Base-by-base conservation (phyloP, 2,888 invertebrate species). In the Sarcophaga variegata region DNA sequence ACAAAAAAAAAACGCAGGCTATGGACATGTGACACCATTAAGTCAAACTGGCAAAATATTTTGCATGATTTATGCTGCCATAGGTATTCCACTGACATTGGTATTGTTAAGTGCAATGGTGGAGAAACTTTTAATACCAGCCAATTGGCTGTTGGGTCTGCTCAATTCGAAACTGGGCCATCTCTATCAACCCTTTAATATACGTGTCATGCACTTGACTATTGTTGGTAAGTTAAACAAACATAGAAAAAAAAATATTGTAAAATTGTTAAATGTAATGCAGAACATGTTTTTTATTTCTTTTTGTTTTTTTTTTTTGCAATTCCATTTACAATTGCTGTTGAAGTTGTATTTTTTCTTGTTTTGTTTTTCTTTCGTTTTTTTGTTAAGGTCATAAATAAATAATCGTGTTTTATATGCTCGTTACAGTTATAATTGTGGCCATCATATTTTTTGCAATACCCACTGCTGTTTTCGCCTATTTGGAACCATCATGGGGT, bases 11-110 rank as follows among this genome's bases (percentile, higher is more conserved):
- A 60, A 76, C 27, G 2, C 93, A 97, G 97, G 98, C 76, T 98
- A 98, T 93, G 98, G 98, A 8, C 97, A 97, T 93, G 97, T 98
- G 77, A 97, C 97, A 0, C 98, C 98, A 0, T 94, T 97, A 20
- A 97, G 97, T 71, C 95, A 96, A 93, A 96, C 96, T 1, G 98
- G 98, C 47, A 98, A 98, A 94, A 94, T 97, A 81, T 98, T 98
- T 94, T 97, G 97, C 94, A 97, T 98, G 93, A 93, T 97, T 78
- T 98, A 97, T 94, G 97, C 97, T 0, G 93, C 97, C 83, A 94
- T 97, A 81, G 97, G 98, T 3, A 98, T 98, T 88, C 98, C 98
- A 0, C 94, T 98, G 91, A 98, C 98, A 0, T 94, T 98, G 91
- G 96, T 98, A 81, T 94, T 98, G 88, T 94, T 98, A 81, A 96